These are phyloP conservation scores for Callocephalon fimbriatum DNA, from an alignment of 2,113 vertebrate genomes.

Conservation along the genomic window DNA sequence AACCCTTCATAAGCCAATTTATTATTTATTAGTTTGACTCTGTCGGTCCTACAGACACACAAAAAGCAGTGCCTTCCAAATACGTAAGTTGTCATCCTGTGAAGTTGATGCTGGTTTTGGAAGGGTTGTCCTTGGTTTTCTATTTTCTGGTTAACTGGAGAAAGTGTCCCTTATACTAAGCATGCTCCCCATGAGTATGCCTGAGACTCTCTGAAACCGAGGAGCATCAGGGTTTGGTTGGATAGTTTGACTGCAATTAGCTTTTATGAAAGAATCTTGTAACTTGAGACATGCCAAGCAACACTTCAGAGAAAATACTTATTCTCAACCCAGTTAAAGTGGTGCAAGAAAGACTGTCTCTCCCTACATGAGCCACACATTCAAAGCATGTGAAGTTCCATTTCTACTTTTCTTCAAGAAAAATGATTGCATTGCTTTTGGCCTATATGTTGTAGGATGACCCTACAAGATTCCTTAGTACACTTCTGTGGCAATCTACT, in stretches of 20 bases:
- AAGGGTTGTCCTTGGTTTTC: background rate
- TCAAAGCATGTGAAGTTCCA: background rate
- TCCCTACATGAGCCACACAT: background rate
- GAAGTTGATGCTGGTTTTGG: conserved; percentile 8
- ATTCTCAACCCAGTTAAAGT: background rate
- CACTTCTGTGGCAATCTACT: background rate
- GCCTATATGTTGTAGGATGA: background rate
- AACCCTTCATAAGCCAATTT: background rate
- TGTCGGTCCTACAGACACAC: background rate
- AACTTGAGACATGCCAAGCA: background rate
- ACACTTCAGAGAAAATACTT: conserved; percentile 3
- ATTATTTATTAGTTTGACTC: conserved; percentile 36
- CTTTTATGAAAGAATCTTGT: background rate
- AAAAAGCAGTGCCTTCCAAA: background rate
- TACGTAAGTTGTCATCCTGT: background rate
- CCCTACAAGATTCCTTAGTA: background rate
- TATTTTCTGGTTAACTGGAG: conserved; percentile 39
- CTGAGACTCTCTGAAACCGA: background rate
- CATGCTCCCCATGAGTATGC: background rate
- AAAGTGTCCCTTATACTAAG: background rate
- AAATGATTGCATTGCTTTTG: background rate
- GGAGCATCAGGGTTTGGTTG: background rate
- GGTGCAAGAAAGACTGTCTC: background rate
- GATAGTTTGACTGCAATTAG: background rate
- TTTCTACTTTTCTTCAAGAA: background rate